Conservation (phyloP, 2,888 invertebrate species). For the Ichneumoninae sp. region DNA sequence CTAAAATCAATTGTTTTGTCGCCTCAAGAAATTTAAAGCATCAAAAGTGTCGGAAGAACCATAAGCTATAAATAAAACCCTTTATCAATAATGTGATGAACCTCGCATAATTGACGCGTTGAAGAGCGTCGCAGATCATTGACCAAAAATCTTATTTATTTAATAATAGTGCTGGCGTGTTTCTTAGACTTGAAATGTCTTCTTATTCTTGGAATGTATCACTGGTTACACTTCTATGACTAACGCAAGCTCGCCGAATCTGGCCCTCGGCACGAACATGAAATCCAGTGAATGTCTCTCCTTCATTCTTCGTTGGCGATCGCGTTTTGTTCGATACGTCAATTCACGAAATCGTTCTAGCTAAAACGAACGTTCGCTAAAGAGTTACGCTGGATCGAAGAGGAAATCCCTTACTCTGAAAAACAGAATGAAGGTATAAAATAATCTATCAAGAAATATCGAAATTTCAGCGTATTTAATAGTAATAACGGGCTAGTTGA, state of each 20-base stretch:
- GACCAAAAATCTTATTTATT: neutral
- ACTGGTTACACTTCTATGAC: neutral
- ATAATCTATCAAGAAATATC: neutral
- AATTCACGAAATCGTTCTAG: neutral
- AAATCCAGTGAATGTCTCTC: neutral
- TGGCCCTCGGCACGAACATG: neutral
- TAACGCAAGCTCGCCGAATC: neutral
- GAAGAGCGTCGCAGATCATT: neutral
- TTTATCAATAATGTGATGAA: neutral
- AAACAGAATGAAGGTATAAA: neutral
- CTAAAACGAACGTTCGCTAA: neutral
- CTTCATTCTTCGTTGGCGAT: neutral
- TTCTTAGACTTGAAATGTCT: neutral
- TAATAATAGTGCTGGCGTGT: neutral
- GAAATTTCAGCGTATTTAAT: constrained; percentile 49
- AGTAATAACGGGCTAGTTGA: constrained; percentile 49
- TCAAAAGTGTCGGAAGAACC: neutral
- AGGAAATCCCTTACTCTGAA: neutral
- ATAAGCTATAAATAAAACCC: neutral
- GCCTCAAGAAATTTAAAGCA: neutral
- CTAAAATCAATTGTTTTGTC: neutral
- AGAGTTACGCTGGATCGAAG: neutral
- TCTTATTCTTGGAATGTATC: neutral
- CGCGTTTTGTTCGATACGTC: neutral
- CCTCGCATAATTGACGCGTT: too few species aligned